phyloP scores from a whole-genome alignment of 2,113 vertebrate genomes.

The Crotalus viridis region DNA sequence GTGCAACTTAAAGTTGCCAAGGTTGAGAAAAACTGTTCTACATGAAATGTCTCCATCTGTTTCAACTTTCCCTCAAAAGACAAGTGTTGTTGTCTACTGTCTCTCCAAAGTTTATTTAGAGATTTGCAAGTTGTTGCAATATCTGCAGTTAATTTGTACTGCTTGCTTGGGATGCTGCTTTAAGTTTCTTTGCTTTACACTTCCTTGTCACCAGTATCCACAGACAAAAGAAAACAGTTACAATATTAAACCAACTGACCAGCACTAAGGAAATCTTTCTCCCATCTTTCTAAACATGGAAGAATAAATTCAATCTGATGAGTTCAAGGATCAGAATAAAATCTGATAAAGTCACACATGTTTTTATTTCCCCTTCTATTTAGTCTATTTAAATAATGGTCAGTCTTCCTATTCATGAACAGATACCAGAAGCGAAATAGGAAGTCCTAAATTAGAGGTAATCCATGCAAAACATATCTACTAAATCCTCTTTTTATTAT shows the following conservation, averaged over 20 bases:
- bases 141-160: not conserved
- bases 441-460: not conserved
- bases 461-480: not conserved
- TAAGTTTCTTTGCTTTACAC: not conserved
- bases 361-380: not conserved
- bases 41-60: not conserved
- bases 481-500: not conserved
- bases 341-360: not conserved
- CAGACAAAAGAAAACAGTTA: not conserved
- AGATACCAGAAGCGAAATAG: slow-evolving; percentile 39
- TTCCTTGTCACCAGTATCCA: not conserved
- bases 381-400: not conserved
- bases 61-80: not conserved
- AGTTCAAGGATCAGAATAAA: not conserved
- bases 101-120: not conserved
- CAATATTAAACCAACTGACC: not conserved
- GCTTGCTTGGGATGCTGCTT: not conserved
- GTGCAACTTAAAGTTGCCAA: not conserved
- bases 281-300: not conserved
- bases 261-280: not conserved
- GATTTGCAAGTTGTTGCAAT: not conserved
- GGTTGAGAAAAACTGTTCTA: not conserved
- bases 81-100: not conserved
- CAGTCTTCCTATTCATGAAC: slow-evolving; percentile 23
- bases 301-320: not conserved